A percentile compares a stretch with the other conserved stretches of the same genome.
phyloP scores from a whole-genome alignment of 2,113 vertebrate genomes.

The Suncus etruscus region DNA sequence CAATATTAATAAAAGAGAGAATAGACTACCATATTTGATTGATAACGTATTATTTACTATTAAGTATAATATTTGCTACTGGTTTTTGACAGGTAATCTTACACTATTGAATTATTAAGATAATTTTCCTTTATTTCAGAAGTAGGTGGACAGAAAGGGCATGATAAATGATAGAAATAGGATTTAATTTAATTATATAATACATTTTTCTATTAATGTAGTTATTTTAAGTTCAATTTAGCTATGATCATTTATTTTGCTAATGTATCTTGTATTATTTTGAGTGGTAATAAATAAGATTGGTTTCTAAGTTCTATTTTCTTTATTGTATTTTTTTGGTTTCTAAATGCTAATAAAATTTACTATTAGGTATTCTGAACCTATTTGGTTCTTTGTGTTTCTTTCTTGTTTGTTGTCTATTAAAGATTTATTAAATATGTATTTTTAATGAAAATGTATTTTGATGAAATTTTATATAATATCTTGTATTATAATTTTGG shows the following conservation, averaged over 20 bases:
- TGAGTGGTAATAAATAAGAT: neutral
- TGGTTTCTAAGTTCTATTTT: neutral
- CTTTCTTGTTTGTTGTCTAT: neutral
- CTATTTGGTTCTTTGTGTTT: neutral
- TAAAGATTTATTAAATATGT: neutral
- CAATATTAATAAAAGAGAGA: neutral
- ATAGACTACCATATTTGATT: neutral
- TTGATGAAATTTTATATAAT: slow-evolving; percentile 6
- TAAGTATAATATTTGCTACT: neutral
- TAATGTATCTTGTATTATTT: neutral
- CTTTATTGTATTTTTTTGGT: neutral
- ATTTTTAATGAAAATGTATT: slow-evolving; percentile 2
- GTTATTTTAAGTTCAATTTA: neutral
- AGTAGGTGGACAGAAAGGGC: too few species aligned
- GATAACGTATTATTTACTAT: neutral
- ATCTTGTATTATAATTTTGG: neutral
- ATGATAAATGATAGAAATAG: neutral
- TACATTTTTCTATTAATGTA: neutral
- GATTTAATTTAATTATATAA: slow-evolving; percentile 12
- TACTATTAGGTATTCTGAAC: neutral
- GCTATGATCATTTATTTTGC: neutral
- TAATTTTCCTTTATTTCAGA: neutral
- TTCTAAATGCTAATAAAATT: neutral
- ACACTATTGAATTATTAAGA: slow-evolving; percentile 26
- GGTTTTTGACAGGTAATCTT: too few species aligned